Evolutionary conservation across 2,888 invertebrate genomes (phyloP), one percentile per base, ranked within the genome.

Genomic region (Andrena bucephala): DNA sequence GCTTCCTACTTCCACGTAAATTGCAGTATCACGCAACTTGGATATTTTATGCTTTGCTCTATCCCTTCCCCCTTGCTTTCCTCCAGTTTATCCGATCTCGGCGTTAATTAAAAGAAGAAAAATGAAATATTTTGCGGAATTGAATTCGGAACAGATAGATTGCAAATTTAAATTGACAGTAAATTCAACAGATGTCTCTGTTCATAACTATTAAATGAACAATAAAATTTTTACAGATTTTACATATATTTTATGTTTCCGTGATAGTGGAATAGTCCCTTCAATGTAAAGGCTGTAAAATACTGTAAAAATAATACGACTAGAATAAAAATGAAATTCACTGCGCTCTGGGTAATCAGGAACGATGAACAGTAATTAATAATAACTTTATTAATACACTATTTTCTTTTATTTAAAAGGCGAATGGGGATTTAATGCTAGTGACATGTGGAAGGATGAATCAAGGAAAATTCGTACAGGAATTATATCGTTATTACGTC

Each of bases 21-120:
- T 81, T 83, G 77, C 84, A 84, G 71, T 70, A 86, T 87, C 87
- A 87, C 84, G 87, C 88, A 77, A 88, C 85, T 50, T 71, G 83
- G 80, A 88, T 87, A 86, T 86, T 88, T 81, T 86, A 81, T 81
- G 76, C 73, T 84, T 76, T 74, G 27, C 50, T 42, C 69, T 57
- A 48, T 72, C 76, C 52, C 36, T 69, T 57, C 42, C 48, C 48
- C 54, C 31, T 57, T 7, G 54, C 63, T 48, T 72, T 67, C 20
- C 73, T 69, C 29, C 68, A 59, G 48, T 33, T 54, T 83, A 33
- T 24, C 33, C 63, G 36, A 68, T 72, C 59, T 76, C 27, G 0
- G 2, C 20, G 50, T 16, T 69, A 71, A 79, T 74, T 70, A 68
- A 54, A 27, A 20, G 3, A 0, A 8, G 0, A 3, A 1, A 27